A percentile compares a stretch with the other conserved stretches of the same genome.
phyloP scores from a whole-genome alignment of 2,113 vertebrate genomes.

The Etheostoma cragini region DNA sequence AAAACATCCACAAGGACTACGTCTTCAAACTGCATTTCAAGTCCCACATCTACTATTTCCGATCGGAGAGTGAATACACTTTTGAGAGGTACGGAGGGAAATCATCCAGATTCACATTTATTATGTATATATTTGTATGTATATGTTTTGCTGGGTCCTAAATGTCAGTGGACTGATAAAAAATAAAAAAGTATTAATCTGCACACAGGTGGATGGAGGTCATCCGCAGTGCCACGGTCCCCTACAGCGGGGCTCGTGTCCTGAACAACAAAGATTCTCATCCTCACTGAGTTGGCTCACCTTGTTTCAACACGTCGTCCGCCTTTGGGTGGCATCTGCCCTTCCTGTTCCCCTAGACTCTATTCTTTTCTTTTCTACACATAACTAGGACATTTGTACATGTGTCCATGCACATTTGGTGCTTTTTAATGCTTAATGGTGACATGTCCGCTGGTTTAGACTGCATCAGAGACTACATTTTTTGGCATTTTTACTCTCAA shows the following conservation, averaged over 20 bases:
- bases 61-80: slow-evolving; percentile 96
- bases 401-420: slow-evolving; percentile 82
- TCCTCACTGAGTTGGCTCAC: slow-evolving; percentile 83
- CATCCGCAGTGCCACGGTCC: slow-evolving; percentile 95
- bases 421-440: slow-evolving; percentile 85
- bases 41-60: slow-evolving; percentile 98
- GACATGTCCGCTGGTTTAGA: slow-evolving; percentile 85
- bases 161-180: background rate
- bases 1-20: slow-evolving; percentile 98
- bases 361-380: slow-evolving; percentile 75
- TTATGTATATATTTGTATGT: too few species aligned
- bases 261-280: slow-evolving; percentile 90
- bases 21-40: slow-evolving; percentile 99
- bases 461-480: slow-evolving; percentile 85
- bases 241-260: slow-evolving; percentile 84
- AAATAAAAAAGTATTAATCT: background rate
- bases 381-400: slow-evolving; percentile 77
- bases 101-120: background rate
- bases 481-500: slow-evolving; percentile 84
- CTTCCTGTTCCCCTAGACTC: slow-evolving; percentile 24
- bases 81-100: slow-evolving; percentile 89
- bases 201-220: slow-evolving; percentile 97
- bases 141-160: background rate
- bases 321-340: slow-evolving; percentile 42
- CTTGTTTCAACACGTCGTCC: slow-evolving; percentile 26